Percentiles rank a stretch among this genome's conserved stretches.
These are phyloP conservation scores for Corythoichthys haematopterus DNA, from an alignment of 2,113 vertebrate species.

Conservation along the genomic window DNA sequence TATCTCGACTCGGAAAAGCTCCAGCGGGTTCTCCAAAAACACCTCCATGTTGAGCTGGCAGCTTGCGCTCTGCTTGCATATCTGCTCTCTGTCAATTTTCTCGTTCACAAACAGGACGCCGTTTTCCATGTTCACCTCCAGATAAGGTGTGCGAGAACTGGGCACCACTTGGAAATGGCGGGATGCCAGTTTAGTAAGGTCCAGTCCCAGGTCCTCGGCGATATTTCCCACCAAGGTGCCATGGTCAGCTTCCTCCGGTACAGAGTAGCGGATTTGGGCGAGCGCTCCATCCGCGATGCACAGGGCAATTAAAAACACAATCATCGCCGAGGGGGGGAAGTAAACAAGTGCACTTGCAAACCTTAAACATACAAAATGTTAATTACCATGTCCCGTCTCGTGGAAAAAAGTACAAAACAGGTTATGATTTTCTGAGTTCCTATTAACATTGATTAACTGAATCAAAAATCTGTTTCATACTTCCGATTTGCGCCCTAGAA, in stretches of 20 bases:
- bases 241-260: slow-evolving; percentile 93
- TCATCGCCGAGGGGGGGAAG: slow-evolving; percentile 75
- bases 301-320: slow-evolving; percentile 81
- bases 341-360: slow-evolving; percentile 66
- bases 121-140: slow-evolving; percentile 94
- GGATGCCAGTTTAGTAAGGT: slow-evolving; percentile 94
- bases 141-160: slow-evolving; percentile 86
- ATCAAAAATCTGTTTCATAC: background rate
- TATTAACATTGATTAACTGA: background rate
- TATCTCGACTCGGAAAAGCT: slow-evolving; percentile 93
- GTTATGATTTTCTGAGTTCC: background rate
- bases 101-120: slow-evolving; percentile 90
- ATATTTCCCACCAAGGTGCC: slow-evolving; percentile 98
- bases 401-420: slow-evolving; percentile 1
- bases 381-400: slow-evolving; percentile 38
- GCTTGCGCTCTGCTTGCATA: slow-evolving; percentile 89
- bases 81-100: slow-evolving; percentile 92
- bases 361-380: slow-evolving; percentile 24
- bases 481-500: slow-evolving; percentile 20
- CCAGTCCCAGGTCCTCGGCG: slow-evolving; percentile 95
- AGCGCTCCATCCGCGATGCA: slow-evolving; percentile 81
- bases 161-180: slow-evolving; percentile 92
- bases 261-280: slow-evolving; percentile 93
- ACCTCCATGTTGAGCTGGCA: slow-evolving; percentile 96
- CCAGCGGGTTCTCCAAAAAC: slow-evolving; percentile 92